These are phyloP conservation scores for Varanus salvator DNA, from an alignment of 2,113 vertebrate species.

Conservation along the genomic window DNA sequence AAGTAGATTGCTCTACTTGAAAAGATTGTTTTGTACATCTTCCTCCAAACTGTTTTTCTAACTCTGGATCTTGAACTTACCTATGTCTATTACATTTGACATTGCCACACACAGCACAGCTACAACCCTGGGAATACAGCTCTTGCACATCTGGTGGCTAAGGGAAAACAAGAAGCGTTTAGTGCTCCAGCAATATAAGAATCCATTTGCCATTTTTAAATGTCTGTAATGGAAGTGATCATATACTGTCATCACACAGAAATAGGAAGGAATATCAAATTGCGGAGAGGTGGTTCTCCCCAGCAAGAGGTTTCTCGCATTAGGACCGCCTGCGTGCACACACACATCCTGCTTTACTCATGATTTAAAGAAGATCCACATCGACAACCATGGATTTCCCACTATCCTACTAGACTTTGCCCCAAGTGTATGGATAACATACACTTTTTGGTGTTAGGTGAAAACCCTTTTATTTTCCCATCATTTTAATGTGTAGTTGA, in stretches of 20 bases:
- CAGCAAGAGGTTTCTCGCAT: too few relatives aligned
- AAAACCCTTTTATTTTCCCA: too few relatives aligned
- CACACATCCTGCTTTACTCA: too few relatives aligned
- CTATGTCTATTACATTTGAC: slow-evolving; percentile 93
- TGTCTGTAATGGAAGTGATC: rapidly evolving
- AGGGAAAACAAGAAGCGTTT: slow-evolving; percentile 35
- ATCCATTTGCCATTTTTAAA: not conserved
- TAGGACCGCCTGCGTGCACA: too few relatives aligned
- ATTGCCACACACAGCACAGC: slow-evolving; percentile 95
- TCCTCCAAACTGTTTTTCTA: slow-evolving; percentile 6
- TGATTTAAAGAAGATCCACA: not conserved
- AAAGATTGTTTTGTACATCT: rapidly evolving
- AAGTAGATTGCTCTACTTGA: not conserved
- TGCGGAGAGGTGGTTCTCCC: not conserved
- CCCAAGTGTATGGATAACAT: not conserved
- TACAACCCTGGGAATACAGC: slow-evolving; percentile 89
- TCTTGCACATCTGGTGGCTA: slow-evolving; percentile 85
- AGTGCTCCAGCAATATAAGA: not conserved
- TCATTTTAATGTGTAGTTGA: too few relatives aligned
- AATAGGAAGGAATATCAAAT: not conserved
- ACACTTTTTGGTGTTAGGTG: too few relatives aligned
- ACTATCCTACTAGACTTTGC: too few relatives aligned
- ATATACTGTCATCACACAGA: not conserved
- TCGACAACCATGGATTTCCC: not conserved
- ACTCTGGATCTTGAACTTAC: slow-evolving; percentile 72